Conservation (phyloP, 30 jellyfish, hydroid and myxozoan species). For the Turritopsis dohrnii region DNA sequence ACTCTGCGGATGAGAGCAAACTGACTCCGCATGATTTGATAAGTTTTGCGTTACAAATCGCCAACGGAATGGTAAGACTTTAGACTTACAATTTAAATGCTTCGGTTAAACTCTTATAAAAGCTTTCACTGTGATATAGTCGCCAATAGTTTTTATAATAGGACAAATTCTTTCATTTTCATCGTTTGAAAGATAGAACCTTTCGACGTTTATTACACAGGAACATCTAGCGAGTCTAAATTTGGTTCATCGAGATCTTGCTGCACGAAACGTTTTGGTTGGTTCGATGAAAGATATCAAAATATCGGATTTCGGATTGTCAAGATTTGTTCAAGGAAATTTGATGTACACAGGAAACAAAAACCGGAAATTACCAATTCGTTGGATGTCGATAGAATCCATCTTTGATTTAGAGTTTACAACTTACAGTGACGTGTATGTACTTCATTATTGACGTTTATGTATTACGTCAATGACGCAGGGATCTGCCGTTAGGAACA, state of each 20-base stretch:
- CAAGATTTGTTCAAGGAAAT: conserved; percentile 59
- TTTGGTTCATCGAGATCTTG: conserved; percentile 90
- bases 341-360: conserved; percentile 65
- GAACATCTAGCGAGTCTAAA: conserved; percentile 61
- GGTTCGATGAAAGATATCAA: conserved; percentile 71
- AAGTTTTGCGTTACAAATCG: conserved; percentile 74
- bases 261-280: conserved; percentile 86
- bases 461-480: no score
- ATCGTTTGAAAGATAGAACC: no score
- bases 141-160: no score
- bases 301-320: conserved; percentile 86
- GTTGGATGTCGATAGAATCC: conserved; percentile 99
- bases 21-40: neutral
- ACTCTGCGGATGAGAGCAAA: neutral
- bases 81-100: no score
- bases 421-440: conserved; percentile 82
- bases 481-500: no score
- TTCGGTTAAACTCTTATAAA: no score
- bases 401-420: conserved; percentile 79
- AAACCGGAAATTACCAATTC: conserved; percentile 69
- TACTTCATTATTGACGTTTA: neutral
- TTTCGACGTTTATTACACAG: conserved; percentile 25
- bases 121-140: no score
- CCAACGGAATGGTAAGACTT: conserved; percentile 78
- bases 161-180: no score